These are phyloP conservation scores for Engystomops pustulosus DNA, from an alignment of 2,113 vertebrate species.

Conservation along the genomic window DNA sequence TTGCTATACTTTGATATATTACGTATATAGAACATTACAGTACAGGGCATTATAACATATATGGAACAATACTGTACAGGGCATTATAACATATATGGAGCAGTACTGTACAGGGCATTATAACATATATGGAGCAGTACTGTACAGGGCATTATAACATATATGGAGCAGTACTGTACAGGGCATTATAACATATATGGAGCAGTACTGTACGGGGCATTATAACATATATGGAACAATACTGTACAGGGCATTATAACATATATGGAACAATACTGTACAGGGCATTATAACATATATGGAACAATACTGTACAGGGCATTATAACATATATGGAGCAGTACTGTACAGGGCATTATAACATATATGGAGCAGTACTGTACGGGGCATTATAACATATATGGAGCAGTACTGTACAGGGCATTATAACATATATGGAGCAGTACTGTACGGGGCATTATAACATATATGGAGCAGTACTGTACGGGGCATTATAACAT, in stretches of 20 bases:
- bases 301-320: no score
- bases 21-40: no score
- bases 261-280: not conserved
- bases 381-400: not conserved
- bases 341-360: not conserved
- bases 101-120: no score
- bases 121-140: no score
- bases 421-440: not conserved
- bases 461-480: not conserved
- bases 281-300: not conserved
- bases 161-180: no score
- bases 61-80: no score
- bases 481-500: not conserved
- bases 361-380: not conserved
- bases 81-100: no score
- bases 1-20: not conserved
- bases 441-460: not conserved
- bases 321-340: no score
- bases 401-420: not conserved
- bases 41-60: no score
- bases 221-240: not conserved
- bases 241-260: not conserved
- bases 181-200: not conserved
- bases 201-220: no score
- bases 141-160: no score